Evolutionary conservation across 2,888 invertebrate species (phyloP).

Genomic region (Agrotis ipsilon): DNA sequence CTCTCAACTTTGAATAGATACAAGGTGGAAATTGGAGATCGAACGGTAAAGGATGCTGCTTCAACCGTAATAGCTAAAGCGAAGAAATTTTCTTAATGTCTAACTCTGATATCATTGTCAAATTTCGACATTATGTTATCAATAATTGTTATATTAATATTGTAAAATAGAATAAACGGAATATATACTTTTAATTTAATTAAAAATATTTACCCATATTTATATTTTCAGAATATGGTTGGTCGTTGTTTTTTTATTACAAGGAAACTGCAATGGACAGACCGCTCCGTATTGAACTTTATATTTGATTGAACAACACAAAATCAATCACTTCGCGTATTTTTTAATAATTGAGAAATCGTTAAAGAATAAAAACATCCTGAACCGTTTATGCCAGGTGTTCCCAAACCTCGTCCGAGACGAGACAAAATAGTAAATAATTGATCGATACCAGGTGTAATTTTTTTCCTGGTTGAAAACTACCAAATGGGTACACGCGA

Average conservation of each 20-base stretch:
- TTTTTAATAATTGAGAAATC: background rate
- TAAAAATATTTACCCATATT: too few relatives aligned
- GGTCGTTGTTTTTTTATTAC: background rate
- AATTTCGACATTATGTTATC: too few relatives aligned
- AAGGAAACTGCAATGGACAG: background rate
- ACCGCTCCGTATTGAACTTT: background rate
- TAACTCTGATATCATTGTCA: too few relatives aligned
- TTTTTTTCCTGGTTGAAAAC: too few relatives aligned
- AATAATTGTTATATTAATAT: too few relatives aligned
- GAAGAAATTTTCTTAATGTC: background rate
- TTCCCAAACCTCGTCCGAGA: too few relatives aligned
- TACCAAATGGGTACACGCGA: too few relatives aligned
- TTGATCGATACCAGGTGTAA: too few relatives aligned
- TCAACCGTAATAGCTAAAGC: background rate
- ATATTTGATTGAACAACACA: background rate
- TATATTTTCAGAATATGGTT: background rate
- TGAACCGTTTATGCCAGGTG: background rate
- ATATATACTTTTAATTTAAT: too few relatives aligned
- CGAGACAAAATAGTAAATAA: too few relatives aligned
- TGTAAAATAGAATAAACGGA: background rate
- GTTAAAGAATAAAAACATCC: too few relatives aligned
- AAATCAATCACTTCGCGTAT: too few relatives aligned
- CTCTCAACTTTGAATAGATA: slow-evolving; percentile 16
- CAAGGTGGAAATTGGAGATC: slow-evolving; percentile 1
- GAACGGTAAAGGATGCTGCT: background rate